phyloP scores from a whole-genome alignment of 2,888 invertebrate species.

The Augiades crinisus region DNA sequence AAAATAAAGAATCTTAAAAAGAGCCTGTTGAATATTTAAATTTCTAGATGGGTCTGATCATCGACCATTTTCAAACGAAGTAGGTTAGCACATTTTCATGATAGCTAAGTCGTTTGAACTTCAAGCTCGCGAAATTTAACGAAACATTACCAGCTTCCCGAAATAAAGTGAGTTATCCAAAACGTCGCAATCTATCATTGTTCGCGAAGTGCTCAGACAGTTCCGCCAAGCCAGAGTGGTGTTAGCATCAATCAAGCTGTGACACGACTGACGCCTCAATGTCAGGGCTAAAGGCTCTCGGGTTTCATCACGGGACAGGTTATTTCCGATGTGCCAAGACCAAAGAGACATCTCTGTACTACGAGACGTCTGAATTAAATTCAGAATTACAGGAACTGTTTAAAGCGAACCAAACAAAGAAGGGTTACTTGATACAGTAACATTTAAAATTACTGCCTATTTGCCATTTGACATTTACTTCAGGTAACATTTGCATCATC shows the following conservation, averaged over 20 bases:
- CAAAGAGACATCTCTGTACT: neutral
- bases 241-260: conserved; percentile 42
- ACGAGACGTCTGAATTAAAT: neutral
- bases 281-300: conserved; percentile 52
- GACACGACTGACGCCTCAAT: conserved; percentile 45
- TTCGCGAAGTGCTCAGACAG: conserved; percentile 13
- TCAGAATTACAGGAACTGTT: neutral
- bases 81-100: no score
- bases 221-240: conserved; percentile 20
- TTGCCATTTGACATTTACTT: no score
- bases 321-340: conserved; percentile 12
- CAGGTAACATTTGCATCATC: no score
- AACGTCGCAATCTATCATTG: conserved; percentile 19
- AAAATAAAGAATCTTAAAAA: no score
- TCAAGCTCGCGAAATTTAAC: no score
- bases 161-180: conserved; percentile 6
- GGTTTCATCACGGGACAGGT: conserved; percentile 36
- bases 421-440: no score
- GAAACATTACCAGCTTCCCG: neutral
- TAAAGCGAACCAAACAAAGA: no score
- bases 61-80: no score
- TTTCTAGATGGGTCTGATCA: no score
- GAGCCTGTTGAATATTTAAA: no score
- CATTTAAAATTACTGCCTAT: no score
- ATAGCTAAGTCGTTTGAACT: no score